Evolutionary conservation across 2,888 invertebrate genomes (phyloP).

Genomic region (Disparrhopalites patrizii): DNA sequence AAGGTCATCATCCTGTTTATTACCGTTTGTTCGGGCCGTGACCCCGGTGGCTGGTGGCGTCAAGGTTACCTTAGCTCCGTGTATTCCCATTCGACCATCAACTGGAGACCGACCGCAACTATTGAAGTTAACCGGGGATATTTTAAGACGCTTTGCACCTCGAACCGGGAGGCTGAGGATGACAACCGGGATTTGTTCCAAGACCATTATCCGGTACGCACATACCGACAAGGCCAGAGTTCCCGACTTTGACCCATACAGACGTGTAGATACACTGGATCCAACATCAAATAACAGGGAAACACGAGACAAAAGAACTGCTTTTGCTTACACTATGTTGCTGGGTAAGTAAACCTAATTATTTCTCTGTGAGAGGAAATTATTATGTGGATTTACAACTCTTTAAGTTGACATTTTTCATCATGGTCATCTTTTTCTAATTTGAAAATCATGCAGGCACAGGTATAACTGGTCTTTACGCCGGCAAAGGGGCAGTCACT

Average conservation of each 20-base stretch:
- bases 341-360: too few species aligned
- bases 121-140: conserved; percentile 57
- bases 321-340: conserved; percentile 80
- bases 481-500: conserved; percentile 78
- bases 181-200: conserved; percentile 42
- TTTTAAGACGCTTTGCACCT: conserved; percentile 55
- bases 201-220: conserved; percentile 64
- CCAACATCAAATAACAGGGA: conserved; percentile 58
- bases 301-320: conserved; percentile 64
- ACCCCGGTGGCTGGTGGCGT: conserved; percentile 36
- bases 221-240: conserved; percentile 86
- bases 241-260: conserved; percentile 83
- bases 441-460: conserved; percentile 58
- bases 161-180: conserved; percentile 31
- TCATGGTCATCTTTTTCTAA: background rate
- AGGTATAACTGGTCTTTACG: conserved; percentile 71
- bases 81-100: conserved; percentile 55
- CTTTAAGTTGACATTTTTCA: too few species aligned
- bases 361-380: background rate
- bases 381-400: too few species aligned
- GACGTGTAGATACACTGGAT: conserved; percentile 64
- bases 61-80: conserved; percentile 63
- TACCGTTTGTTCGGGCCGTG: conserved; percentile 47
- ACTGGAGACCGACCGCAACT: conserved; percentile 53
- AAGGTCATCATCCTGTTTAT: conserved; percentile 46